Conservation (phyloP, 1,140 invertebrate genomes). For the Hestina assimilis region DNA sequence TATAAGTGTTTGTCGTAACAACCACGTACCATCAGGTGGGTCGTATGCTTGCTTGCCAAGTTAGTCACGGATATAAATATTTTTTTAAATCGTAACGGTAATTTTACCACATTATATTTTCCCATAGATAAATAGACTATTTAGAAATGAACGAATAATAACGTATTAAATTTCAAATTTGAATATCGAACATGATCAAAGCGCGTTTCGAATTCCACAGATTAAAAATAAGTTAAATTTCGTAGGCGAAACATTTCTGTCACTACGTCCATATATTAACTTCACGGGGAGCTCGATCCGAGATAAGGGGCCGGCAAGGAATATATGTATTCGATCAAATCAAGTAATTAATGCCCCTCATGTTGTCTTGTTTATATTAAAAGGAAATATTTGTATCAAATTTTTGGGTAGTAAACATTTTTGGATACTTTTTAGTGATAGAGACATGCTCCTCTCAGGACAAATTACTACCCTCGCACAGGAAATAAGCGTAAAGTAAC, state of each 20-base stretch:
- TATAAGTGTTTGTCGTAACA: no score
- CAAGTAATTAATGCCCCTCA: neutral
- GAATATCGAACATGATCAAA: constrained; percentile 47
- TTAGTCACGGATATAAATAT: neutral
- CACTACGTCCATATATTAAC: constrained; percentile 63
- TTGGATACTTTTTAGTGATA: no score
- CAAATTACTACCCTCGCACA: no score
- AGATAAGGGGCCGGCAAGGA: constrained; percentile 16
- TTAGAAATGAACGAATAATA: constrained; percentile 12
- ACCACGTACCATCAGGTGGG: no score
- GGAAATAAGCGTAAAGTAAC: no score
- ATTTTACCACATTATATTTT: neutral
- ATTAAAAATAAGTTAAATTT: constrained; percentile 23
- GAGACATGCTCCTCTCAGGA: no score
- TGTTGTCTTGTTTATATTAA: neutral
- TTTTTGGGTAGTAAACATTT: neutral
- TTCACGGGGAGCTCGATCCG: constrained; percentile 49
- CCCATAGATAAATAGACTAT: neutral
- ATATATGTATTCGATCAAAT: constrained; percentile 13
- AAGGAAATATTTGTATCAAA: no score
- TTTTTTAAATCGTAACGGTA: no score
- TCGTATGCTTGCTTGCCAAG: no score
- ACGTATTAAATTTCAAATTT: constrained; percentile 56
- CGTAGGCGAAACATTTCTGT: constrained; percentile 35
- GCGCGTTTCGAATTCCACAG: constrained; percentile 52